These are phyloP conservation scores for Alces alces DNA, from an alignment of 2,113 vertebrate genomes.

Conservation along the genomic window DNA sequence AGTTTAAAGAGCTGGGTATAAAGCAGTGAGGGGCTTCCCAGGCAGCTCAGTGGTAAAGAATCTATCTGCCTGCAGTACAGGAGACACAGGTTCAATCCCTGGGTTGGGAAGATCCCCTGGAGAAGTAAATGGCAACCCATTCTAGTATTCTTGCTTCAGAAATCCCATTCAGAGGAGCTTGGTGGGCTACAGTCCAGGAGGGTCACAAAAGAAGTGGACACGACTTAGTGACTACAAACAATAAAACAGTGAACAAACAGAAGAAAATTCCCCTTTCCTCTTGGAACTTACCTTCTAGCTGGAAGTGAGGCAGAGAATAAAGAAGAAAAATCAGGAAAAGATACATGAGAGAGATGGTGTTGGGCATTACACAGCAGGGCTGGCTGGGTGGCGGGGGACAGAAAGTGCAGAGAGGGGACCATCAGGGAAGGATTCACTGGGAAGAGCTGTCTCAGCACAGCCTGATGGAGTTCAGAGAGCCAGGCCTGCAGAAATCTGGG, in stretches of 20 bases:
- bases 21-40: not conserved
- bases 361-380: not conserved
- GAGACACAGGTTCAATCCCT: not conserved
- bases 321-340: not conserved
- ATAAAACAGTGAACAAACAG: not conserved
- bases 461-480: not conserved
- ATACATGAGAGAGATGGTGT: not conserved
- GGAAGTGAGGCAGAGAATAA: not conserved
- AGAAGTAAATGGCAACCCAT: not conserved
- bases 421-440: too few relatives aligned
- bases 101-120: not conserved
- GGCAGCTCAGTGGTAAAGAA: not conserved
- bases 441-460: not conserved
- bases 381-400: not conserved
- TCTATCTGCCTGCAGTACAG: not conserved
- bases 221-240: not conserved
- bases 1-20: conserved; percentile 42
- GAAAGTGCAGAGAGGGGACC: too few relatives aligned
- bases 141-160: not conserved
- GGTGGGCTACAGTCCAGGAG: not conserved
- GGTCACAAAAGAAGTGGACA: not conserved
- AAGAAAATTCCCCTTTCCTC: not conserved
- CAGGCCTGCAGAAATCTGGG: too few relatives aligned
- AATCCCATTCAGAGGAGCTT: not conserved
- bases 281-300: not conserved